Percentiles rank a stretch among this genome's conserved stretches.
Evolutionary conservation across 2,113 vertebrate species (phyloP).

Genomic region (Pogonocichla stellata): DNA sequence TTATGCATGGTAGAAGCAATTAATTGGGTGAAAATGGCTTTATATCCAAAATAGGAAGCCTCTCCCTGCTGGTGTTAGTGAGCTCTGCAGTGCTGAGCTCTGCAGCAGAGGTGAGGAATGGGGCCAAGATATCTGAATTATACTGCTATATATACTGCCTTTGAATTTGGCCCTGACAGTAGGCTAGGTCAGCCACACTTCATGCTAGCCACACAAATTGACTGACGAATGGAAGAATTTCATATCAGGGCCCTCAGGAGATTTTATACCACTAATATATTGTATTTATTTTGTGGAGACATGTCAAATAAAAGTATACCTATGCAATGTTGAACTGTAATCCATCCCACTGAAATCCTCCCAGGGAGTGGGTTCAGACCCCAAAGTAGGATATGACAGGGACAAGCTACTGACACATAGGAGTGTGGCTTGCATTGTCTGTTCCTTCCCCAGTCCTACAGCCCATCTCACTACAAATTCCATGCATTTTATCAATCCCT

Average conservation of each 20-base stretch:
- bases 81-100: neutral
- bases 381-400: neutral
- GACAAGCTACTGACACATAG: neutral
- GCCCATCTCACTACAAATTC: neutral
- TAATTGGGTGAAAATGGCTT: neutral
- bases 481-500: neutral
- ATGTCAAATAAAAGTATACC: neutral
- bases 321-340: neutral
- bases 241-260: neutral
- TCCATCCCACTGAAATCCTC: neutral
- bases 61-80: neutral
- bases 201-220: neutral
- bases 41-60: neutral
- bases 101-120: constrained; percentile 9
- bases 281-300: neutral
- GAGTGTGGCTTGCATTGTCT: neutral
- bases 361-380: neutral
- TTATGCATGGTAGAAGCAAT: neutral
- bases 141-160: neutral
- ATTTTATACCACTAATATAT: neutral
- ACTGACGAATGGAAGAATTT: neutral
- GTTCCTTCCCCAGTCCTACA: neutral
- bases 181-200: neutral
- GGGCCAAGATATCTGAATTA: constrained; percentile 32
- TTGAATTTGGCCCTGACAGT: neutral